These are phyloP conservation scores for Calameuta pallipes DNA, from an alignment of 2,888 invertebrate genomes.

Conservation along the genomic window DNA sequence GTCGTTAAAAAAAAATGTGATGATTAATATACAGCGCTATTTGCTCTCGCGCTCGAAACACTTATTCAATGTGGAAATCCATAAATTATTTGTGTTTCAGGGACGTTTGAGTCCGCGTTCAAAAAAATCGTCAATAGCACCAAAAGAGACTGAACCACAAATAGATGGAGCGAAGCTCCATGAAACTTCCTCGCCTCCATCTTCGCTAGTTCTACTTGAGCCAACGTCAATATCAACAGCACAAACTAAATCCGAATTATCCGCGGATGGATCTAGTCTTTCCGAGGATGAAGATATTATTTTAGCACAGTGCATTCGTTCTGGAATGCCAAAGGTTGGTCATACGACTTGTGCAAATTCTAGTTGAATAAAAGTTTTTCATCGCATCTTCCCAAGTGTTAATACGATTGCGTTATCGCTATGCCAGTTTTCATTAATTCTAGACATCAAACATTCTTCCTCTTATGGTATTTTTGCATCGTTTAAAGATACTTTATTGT, in stretches of 20 bases:
- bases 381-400: background rate
- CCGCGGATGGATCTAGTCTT: constrained; percentile 73
- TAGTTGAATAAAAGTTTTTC: background rate
- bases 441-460: background rate
- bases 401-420: background rate
- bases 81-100: constrained; percentile 12
- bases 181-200: background rate
- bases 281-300: constrained; percentile 70
- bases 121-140: constrained; percentile 22
- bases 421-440: background rate
- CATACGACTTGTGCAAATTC: background rate
- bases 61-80: background rate
- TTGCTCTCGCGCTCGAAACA: background rate
- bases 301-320: constrained; percentile 75
- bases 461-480: background rate
- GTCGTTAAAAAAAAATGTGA: background rate
- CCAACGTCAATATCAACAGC: background rate
- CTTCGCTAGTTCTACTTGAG: background rate
- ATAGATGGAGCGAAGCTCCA: background rate
- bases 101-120: constrained; percentile 19
- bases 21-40: no score
- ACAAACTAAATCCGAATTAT: constrained; percentile 50
- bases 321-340: constrained; percentile 73
- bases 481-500: background rate
- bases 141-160: constrained; percentile 11